A percentile compares a stretch with the other conserved stretches of the same genome.
These are phyloP conservation scores for Geophilus truncorum DNA, from an alignment of 2,888 invertebrate genomes.

Conservation along the genomic window DNA sequence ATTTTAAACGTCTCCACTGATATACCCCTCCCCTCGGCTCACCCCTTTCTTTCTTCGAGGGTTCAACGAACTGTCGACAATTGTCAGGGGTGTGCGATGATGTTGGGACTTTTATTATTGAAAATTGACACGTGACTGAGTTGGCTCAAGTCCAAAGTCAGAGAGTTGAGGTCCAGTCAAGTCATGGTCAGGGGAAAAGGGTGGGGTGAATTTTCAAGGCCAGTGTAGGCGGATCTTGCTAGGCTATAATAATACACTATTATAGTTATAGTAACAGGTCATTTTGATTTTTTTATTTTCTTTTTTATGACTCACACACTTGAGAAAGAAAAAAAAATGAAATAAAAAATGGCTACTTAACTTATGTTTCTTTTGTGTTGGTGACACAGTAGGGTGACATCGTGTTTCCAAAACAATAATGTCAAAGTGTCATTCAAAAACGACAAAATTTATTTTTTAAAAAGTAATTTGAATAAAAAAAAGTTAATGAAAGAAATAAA, in stretches of 20 bases:
- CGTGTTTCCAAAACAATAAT: neutral
- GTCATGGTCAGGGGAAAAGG: constrained; percentile 20
- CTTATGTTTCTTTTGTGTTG: neutral
- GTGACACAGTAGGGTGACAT: neutral
- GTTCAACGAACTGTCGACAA: neutral
- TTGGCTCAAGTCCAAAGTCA: constrained; percentile 1
- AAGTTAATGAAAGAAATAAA: neutral
- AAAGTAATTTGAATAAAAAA: neutral
- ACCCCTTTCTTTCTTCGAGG: neutral
- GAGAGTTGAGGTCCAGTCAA: neutral
- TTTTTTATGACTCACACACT: neutral
- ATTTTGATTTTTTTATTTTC: neutral
- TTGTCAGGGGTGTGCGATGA: neutral
- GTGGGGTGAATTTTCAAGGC: constrained; percentile 7
- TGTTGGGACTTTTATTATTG: neutral
- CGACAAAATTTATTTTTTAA: neutral
- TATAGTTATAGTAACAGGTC: constrained; percentile 10
- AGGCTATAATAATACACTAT: neutral
- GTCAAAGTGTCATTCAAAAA: neutral
- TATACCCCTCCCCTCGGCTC: neutral
- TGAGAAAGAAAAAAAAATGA: neutral
- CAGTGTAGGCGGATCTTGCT: neutral
- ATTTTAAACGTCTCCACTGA: neutral
- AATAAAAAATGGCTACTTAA: neutral
- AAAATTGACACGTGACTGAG: neutral